Evolutionary conservation across 2,113 vertebrate genomes (phyloP).

Genomic region (Zeus faber): DNA sequence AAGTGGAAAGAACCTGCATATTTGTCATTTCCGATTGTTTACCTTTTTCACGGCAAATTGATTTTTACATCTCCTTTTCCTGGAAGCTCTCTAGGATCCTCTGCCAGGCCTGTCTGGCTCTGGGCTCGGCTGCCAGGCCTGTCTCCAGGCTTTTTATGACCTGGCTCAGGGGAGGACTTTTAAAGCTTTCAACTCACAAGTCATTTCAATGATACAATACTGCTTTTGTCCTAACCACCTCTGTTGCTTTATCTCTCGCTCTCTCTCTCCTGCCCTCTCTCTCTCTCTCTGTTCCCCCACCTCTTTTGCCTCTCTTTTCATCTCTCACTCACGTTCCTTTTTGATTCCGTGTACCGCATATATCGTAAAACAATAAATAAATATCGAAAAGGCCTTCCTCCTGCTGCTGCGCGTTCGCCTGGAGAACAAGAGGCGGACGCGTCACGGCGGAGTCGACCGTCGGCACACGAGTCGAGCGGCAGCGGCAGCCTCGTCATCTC

Average conservation of each 20-base stretch:
- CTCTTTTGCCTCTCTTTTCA: constrained; percentile 7
- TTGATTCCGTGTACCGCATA: constrained; percentile 18
- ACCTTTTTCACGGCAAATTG: constrained; percentile 81
- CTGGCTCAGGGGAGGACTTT: constrained; percentile 76
- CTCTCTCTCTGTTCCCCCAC: constrained; percentile 14
- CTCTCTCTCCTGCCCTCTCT: constrained; percentile 19
- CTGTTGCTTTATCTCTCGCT: constrained; percentile 60
- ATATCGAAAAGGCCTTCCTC: constrained; percentile 24
- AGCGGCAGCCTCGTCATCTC: constrained; percentile 32
- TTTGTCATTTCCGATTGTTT: constrained; percentile 83
- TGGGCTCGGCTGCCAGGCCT: constrained; percentile 63
- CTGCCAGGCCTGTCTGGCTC: constrained; percentile 75
- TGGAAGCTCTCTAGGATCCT: constrained; percentile 71
- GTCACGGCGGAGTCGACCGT: constrained; percentile 34
- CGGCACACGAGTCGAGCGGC: constrained; percentile 23
- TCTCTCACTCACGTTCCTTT: constrained; percentile 35
- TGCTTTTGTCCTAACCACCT: constrained; percentile 77
- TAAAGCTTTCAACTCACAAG: constrained; percentile 76
- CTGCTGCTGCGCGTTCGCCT: constrained; percentile 51
- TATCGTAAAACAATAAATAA: no score
- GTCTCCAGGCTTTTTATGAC: constrained; percentile 73
- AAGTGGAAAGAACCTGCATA: constrained; percentile 70
- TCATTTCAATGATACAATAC: constrained; percentile 79
- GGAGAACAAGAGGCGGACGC: constrained; percentile 46
- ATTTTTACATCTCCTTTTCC: constrained; percentile 82